Percentiles rank a stretch among this genome's conserved stretches.
Evolutionary conservation across 2,113 vertebrate species (phyloP).

Genomic region (Electrona antarctica): DNA sequence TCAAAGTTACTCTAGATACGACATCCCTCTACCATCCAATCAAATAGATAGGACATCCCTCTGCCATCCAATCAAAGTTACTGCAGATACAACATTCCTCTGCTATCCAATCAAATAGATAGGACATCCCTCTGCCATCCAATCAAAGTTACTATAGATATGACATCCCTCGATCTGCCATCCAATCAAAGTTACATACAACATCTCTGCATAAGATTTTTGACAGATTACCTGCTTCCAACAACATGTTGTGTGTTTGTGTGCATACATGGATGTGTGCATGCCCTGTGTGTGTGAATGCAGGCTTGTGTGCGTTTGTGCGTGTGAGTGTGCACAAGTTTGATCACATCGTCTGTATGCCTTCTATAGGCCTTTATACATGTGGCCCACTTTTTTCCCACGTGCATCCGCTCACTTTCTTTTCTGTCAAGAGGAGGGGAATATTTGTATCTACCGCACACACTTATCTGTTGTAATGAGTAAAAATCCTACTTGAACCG

Average conservation of each 20-base stretch:
- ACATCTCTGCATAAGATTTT: slow-evolving; percentile 28
- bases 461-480: slow-evolving; percentile 9
- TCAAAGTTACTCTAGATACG: slow-evolving; percentile 22
- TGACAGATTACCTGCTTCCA: slow-evolving; percentile 38
- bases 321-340: slow-evolving; percentile 22
- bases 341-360: too few species aligned
- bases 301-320: slow-evolving; percentile 8
- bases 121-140: neutral
- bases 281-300: slow-evolving; percentile 24
- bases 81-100: neutral
- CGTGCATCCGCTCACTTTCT: slow-evolving; percentile 17
- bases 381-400: slow-evolving; percentile 21
- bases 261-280: too few species aligned
- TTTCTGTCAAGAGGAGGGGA: slow-evolving; percentile 28
- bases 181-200: slow-evolving; percentile 39
- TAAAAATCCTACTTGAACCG: slow-evolving; percentile 14
- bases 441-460: slow-evolving; percentile 10
- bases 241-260: neutral
- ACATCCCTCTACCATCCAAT: slow-evolving; percentile 26
- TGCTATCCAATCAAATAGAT: slow-evolving; percentile 34
- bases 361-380: neutral
- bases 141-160: slow-evolving; percentile 14
- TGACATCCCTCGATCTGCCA: slow-evolving; percentile 2
- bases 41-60: slow-evolving; percentile 20
- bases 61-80: slow-evolving; percentile 39